Evolutionary conservation across 2,113 vertebrate genomes (phyloP).

Genomic region (Notechis scutatus): DNA sequence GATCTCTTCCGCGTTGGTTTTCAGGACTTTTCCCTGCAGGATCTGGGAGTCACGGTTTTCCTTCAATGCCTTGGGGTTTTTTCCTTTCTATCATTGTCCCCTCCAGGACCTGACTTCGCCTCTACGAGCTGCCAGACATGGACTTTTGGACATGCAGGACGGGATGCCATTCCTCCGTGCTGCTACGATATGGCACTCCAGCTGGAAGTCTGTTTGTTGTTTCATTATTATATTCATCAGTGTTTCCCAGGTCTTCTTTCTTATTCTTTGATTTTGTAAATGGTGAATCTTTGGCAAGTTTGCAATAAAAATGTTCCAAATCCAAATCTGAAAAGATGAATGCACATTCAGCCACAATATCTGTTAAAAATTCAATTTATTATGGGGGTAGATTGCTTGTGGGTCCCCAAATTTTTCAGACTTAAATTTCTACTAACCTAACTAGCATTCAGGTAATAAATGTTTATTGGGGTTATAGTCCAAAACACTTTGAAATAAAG

Average conservation of each 20-base stretch:
- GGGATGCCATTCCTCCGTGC: no score
- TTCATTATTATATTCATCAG: not conserved
- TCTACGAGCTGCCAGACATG: no score
- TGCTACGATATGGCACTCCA: no score
- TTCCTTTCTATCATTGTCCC: no score
- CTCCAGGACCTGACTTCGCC: no score
- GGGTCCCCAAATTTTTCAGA: not conserved
- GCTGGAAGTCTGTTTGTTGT: not conserved
- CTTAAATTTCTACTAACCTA: not conserved
- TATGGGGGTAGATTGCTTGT: not conserved
- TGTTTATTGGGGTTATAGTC: not conserved
- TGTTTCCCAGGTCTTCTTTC: not conserved
- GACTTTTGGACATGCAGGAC: no score
- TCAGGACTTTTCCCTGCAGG: no score
- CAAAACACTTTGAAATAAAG: no score
- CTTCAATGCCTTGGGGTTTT: no score
- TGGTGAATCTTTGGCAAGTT: not conserved
- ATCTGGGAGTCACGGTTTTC: no score
- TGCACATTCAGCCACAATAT: not conserved
- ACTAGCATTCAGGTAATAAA: not conserved
- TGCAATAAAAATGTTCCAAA: not conserved
- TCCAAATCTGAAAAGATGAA: not conserved
- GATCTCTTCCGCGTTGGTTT: no score
- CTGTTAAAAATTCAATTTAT: not conserved
- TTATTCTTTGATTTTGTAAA: not conserved